Evolutionary conservation across 2,113 vertebrate species (phyloP), one percentile per base, ranked within the genome.

Genomic region (Tauraco erythrolophus): DNA sequence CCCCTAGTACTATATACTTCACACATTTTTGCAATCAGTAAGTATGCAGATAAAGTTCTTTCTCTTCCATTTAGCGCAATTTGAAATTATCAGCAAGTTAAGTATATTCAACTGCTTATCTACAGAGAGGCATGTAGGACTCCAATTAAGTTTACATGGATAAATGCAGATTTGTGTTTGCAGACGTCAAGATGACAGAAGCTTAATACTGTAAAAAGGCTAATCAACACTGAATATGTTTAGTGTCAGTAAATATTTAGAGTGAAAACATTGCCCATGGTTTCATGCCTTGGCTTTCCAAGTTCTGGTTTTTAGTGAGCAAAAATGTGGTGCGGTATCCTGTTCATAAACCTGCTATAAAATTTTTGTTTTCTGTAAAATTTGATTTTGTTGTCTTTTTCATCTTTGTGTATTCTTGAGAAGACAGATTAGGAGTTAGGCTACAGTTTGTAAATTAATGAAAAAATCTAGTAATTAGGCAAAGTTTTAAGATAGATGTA

Each of bases 151-250:
- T 97, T 96, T 97, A 97, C 95, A 94, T 86, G 91, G 97, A 94
- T 97, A 98, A 97, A 97, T 94, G 94, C 94, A 96, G 96, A 97
- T 97, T 97, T 97, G 89, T 96, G 79, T 97, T 98, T 97, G 96
- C 83, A 95, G 92, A 87, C 50, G 56, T 97, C 91, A 97, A 97
- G 89, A 95, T 97, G 97, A 97, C 97, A 98, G 98, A 96, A 97
- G 95, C 95, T 95, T 96, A 97, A 95, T 98, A 88, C 87, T 98
- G 94, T 96, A 98, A 97, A 98, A 98, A 95, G 97, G 82, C 98
- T 96, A 98, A 98, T 98, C 97, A 98, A 97, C 97, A 89, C 95
- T 96, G 97, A 97, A 98, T 98, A 97, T 97, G 93, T 97, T 97
- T 97, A 98, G 95, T 97, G 97, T 97, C 97, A 96, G 94, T 97